A percentile compares a stretch with the other conserved stretches of the same genome.
These are phyloP conservation scores for Melieria crassipennis DNA, from an alignment of 2,888 invertebrate genomes.

Conservation along the genomic window DNA sequence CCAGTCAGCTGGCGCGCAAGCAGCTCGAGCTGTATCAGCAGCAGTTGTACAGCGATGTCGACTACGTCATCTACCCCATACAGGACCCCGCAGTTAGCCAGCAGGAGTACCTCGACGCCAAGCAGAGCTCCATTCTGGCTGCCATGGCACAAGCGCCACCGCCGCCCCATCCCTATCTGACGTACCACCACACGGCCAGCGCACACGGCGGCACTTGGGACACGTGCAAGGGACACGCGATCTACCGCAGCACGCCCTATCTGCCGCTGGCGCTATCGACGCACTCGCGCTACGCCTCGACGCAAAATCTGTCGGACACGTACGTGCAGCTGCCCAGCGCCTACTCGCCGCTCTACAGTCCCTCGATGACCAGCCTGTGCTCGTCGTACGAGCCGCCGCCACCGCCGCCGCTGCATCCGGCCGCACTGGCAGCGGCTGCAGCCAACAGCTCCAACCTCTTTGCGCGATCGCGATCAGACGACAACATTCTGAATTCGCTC, in stretches of 20 bases:
- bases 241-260: constrained; percentile 86
- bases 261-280: constrained; percentile 75
- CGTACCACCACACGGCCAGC: constrained; percentile 51
- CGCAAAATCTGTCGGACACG: constrained; percentile 81
- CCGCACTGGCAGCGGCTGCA: constrained; percentile 58
- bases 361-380: constrained; percentile 73
- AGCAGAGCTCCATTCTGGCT: constrained; percentile 74
- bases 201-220: constrained; percentile 60
- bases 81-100: constrained; percentile 90
- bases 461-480: constrained; percentile 80
- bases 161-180: constrained; percentile 70
- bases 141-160: constrained; percentile 72
- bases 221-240: constrained; percentile 74
- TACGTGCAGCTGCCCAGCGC: constrained; percentile 75
- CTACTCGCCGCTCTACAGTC: constrained; percentile 73
- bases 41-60: constrained; percentile 89
- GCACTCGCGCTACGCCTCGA: constrained; percentile 79
- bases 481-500: constrained; percentile 79
- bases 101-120: constrained; percentile 90
- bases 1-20: constrained; percentile 75
- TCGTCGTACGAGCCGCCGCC: constrained; percentile 76
- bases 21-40: constrained; percentile 90
- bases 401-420: constrained; percentile 70
- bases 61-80: constrained; percentile 90
- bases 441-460: constrained; percentile 68